Percentiles rank a stretch among this genome's conserved stretches.
phyloP scores from a whole-genome alignment of 2,113 vertebrate genomes.

The Centropus bengalensis region DNA sequence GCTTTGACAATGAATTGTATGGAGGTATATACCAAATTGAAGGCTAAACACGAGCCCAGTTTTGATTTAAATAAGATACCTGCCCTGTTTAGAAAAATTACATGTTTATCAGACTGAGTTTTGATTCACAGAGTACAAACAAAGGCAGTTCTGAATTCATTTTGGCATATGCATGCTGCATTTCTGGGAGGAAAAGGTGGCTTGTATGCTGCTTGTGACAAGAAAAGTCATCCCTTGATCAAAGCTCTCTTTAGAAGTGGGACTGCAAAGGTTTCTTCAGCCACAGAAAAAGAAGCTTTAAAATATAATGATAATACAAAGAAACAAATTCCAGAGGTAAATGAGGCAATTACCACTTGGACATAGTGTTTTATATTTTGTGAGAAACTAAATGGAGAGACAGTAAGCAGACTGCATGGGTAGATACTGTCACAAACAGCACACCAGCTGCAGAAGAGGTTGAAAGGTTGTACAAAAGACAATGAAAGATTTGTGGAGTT shows the following conservation, averaged over 20 bases:
- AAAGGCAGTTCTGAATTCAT: background rate
- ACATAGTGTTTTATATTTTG: background rate
- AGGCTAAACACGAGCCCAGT: background rate
- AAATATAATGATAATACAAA: background rate
- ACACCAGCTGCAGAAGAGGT: rapidly evolving
- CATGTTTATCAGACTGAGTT: background rate
- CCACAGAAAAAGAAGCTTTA: background rate
- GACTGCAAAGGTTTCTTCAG: conserved; percentile 24
- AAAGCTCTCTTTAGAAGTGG: conserved; percentile 29
- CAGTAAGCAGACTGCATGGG: background rate
- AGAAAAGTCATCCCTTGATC: conserved; percentile 25
- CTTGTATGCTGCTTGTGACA: conserved; percentile 1
- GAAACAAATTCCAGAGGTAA: background rate
- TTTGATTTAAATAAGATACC: background rate
- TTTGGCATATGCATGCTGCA: background rate
- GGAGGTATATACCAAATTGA: rapidly evolving
- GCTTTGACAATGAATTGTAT: background rate
- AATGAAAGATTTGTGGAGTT: background rate
- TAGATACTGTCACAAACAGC: rapidly evolving
- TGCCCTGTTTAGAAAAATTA: background rate
- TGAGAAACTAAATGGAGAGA: background rate
- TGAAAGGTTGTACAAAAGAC: background rate
- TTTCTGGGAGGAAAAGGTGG: conserved; percentile 28
- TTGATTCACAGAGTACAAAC: background rate
- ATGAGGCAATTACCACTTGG: background rate